Conservation (phyloP, 2,888 invertebrate genomes). For the Noctua comes region DNA sequence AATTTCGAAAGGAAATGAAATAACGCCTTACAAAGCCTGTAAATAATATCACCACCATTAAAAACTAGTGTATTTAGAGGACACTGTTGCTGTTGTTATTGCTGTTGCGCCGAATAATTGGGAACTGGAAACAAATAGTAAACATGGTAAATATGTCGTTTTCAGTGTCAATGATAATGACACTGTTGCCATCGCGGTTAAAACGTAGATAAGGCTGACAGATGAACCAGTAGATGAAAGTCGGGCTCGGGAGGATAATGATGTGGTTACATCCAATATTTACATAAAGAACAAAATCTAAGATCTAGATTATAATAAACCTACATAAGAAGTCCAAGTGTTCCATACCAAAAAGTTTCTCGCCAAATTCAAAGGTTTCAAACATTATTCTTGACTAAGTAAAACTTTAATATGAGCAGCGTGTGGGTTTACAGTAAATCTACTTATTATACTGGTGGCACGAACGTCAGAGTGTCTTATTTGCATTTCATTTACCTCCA, state of each 20-base stretch:
- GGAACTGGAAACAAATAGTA: no score
- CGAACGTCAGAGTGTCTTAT: constrained; percentile 45
- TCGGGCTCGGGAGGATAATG: not conserved
- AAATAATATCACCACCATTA: not conserved
- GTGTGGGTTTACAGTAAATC: constrained; percentile 44
- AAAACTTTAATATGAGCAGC: constrained; percentile 39
- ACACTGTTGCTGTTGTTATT: not conserved
- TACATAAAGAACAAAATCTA: not conserved
- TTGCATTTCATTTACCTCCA: constrained; percentile 57
- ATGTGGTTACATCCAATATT: not conserved
- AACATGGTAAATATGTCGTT: no score
- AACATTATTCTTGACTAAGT: constrained; percentile 29
- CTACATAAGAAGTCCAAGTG: not conserved
- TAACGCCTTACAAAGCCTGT: not conserved
- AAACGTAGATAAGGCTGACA: not conserved
- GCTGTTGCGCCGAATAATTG: no score
- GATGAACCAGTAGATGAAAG: not conserved
- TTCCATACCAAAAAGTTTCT: not conserved
- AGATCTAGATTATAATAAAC: not conserved
- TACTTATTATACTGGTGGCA: constrained; percentile 36
- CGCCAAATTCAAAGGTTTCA: constrained; percentile 6
- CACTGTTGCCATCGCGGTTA: not conserved
- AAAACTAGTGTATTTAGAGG: not conserved
- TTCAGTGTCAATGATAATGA: no score
- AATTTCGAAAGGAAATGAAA: constrained; percentile 8